Percentiles rank a stretch among this genome's conserved stretches.
Evolutionary conservation across 1,140 invertebrate genomes (phyloP).

Genomic region (honey bee (Apis mellifera)): DNA sequence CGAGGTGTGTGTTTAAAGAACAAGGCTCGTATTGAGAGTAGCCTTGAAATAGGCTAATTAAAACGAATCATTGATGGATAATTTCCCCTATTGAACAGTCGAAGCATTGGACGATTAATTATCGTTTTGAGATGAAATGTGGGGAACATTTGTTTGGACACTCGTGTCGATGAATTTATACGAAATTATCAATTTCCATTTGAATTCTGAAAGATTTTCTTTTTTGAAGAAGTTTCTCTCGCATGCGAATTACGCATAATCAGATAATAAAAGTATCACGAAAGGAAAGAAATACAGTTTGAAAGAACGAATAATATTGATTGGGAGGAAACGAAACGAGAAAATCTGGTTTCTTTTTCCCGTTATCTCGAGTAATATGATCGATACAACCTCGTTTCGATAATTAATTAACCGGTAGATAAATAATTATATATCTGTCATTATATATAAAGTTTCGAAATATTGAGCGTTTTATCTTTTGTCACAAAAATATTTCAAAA

Average conservation of each 20-base stretch:
- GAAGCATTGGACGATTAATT: too few species aligned
- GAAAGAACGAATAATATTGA: background rate
- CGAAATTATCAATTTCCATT: background rate
- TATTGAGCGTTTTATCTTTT: too few species aligned
- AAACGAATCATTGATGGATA: background rate
- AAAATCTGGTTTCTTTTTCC: conserved; percentile 5
- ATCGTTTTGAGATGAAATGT: too few species aligned
- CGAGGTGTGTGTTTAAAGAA: background rate
- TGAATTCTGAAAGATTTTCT: background rate
- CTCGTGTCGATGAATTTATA: too few species aligned
- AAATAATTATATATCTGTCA: background rate
- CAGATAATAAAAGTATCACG: too few species aligned
- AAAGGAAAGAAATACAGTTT: background rate
- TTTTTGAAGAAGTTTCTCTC: too few species aligned
- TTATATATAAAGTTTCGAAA: background rate
- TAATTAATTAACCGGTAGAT: background rate
- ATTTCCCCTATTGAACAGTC: background rate
- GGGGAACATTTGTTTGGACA: too few species aligned
- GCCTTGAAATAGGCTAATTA: background rate
- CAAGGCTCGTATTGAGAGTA: background rate
- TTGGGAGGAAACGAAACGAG: background rate
- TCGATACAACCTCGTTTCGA: background rate
- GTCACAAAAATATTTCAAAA: too few species aligned
- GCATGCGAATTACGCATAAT: too few species aligned
- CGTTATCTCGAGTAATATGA: background rate